These are phyloP conservation scores for Halcyon chelicuti DNA, from an alignment of 2,797 vertebrate species.

Conservation along the genomic window DNA sequence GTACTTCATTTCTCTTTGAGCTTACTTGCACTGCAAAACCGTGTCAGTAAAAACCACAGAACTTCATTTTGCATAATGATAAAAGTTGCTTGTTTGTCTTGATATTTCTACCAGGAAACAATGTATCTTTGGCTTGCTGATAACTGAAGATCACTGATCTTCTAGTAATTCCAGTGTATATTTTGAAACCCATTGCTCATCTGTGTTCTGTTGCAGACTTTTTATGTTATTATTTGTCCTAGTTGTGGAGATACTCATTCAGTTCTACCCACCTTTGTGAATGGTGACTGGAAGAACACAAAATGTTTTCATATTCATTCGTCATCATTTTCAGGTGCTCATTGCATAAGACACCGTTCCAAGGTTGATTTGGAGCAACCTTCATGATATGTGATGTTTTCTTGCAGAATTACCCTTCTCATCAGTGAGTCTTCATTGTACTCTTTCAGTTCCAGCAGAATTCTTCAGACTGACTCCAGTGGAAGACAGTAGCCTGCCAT, in stretches of 20 bases:
- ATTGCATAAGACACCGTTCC: neutral
- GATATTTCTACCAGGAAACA: neutral
- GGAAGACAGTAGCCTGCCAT: neutral
- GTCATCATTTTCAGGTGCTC: neutral
- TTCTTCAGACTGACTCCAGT: neutral
- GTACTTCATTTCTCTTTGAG: neutral
- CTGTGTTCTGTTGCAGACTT: neutral
- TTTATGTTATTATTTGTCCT: neutral
- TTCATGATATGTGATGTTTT: neutral
- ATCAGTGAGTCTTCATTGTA: neutral
- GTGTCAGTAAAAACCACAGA: neutral
- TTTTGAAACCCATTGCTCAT: neutral
- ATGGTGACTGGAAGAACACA: neutral
- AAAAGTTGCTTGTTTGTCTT: neutral
- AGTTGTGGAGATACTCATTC: neutral
- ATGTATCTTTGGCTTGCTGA: neutral
- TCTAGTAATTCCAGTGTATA: neutral
- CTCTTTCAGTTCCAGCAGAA: neutral
- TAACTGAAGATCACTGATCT: neutral
- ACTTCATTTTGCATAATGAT: neutral
- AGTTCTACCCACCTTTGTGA: neutral
- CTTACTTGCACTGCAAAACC: neutral
- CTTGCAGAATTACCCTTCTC: neutral
- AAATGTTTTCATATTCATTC: neutral
- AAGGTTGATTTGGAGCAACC: neutral